Conservation (phyloP, 2,888 invertebrate genomes). For the Cordilura impudica region DNA sequence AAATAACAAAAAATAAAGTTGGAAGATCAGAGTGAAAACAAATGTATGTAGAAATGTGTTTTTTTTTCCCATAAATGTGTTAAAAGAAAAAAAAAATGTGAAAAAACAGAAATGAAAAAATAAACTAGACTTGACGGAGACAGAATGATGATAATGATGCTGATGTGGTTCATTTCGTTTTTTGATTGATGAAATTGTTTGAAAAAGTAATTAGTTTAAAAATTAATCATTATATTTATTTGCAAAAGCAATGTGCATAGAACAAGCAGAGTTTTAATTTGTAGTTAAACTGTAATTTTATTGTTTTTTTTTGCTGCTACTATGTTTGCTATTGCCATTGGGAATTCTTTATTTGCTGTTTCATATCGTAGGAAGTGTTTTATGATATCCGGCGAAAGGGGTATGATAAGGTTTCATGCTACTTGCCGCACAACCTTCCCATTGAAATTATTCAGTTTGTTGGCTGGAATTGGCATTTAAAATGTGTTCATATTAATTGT, state of each 20-base stretch:
- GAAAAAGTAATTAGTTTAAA: background rate
- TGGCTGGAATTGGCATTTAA: conserved; percentile 4
- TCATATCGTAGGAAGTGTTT: background rate
- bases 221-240: background rate
- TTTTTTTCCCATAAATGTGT: background rate
- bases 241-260: too few relatives aligned
- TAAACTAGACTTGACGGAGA: background rate
- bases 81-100: background rate
- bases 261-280: background rate
- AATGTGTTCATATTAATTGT: background rate
- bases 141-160: background rate
- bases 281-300: background rate
- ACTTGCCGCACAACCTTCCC: conserved; percentile 12
- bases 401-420: background rate
- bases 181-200: background rate
- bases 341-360: background rate
- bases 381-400: background rate
- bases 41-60: conserved; percentile 5
- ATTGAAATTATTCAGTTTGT: background rate
- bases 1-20: background rate
- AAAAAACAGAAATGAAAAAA: conserved; percentile 5
- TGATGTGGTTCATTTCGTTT: background rate
- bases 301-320: background rate
- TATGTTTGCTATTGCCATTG: background rate
- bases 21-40: background rate